Conservation (phyloP, 1,140 invertebrate genomes). For the Riptortus pedestris region DNA sequence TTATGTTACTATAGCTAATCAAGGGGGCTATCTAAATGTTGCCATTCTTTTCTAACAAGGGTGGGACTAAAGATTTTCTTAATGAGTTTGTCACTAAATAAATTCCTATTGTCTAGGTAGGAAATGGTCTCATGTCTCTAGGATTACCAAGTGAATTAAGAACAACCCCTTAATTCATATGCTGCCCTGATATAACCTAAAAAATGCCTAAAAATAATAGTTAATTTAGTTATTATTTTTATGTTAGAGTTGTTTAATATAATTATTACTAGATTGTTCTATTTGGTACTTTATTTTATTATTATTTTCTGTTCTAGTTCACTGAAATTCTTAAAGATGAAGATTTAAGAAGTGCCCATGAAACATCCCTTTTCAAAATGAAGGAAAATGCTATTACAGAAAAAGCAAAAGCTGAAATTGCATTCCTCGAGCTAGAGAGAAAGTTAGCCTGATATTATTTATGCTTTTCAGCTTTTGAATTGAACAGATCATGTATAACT, state of each 20-base stretch:
- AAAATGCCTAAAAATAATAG: neutral
- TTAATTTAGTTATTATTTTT: neutral
- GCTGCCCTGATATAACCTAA: neutral
- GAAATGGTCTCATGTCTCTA: no score
- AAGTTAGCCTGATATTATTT: no score
- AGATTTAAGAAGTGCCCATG: constrained; percentile 23
- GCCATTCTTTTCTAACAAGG: no score
- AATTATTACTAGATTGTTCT: neutral
- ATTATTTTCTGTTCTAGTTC: constrained; percentile 22
- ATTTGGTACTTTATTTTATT: neutral
- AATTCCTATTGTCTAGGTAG: no score
- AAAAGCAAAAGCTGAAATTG: constrained; percentile 23
- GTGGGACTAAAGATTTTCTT: no score
- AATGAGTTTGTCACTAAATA: no score
- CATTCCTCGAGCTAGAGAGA: constrained; percentile 22
- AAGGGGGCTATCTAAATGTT: no score
- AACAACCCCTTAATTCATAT: neutral
- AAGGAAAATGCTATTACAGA: constrained; percentile 22
- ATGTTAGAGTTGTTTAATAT: neutral
- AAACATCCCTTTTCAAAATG: constrained; percentile 19
- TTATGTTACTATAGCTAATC: no score
- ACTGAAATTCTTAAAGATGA: constrained; percentile 26
- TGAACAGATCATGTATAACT: neutral
- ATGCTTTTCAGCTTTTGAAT: no score
- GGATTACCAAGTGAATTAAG: neutral